These are phyloP conservation scores for Diarsia rubi DNA, from an alignment of 2,888 invertebrate genomes.

Conservation along the genomic window DNA sequence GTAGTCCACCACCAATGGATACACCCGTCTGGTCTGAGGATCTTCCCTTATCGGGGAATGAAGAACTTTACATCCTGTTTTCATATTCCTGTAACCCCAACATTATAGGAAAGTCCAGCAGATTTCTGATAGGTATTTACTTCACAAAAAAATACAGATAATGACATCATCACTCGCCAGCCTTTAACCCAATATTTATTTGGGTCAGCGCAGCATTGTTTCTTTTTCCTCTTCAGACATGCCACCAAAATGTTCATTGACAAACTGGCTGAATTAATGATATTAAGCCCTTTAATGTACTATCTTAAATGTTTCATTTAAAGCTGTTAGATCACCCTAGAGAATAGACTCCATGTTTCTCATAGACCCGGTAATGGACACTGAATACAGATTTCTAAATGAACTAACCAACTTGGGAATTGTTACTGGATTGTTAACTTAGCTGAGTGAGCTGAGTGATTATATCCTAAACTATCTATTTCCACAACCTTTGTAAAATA, in stretches of 20 bases:
- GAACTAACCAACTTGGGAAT: conserved; percentile 21
- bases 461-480: too few relatives aligned
- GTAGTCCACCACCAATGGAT: too few relatives aligned
- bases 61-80: too few relatives aligned
- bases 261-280: conserved; percentile 15
- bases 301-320: neutral
- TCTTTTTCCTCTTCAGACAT: neutral
- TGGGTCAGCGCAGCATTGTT: neutral
- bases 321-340: neutral
- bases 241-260: neutral
- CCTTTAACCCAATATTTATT: too few relatives aligned
- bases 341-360: conserved; percentile 6
- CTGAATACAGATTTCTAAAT: conserved; percentile 9
- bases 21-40: too few relatives aligned
- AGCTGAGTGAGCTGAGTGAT: neutral
- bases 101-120: too few relatives aligned
- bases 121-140: neutral
- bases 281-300: neutral
- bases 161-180: neutral
- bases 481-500: too few relatives aligned
- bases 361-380: conserved; percentile 1
- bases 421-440: too few relatives aligned
- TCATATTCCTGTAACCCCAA: too few relatives aligned
- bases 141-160: neutral
- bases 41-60: too few relatives aligned